These are phyloP conservation scores for Glyptemys insculpta DNA, from an alignment of 2,797 vertebrate species.

Conservation along the genomic window DNA sequence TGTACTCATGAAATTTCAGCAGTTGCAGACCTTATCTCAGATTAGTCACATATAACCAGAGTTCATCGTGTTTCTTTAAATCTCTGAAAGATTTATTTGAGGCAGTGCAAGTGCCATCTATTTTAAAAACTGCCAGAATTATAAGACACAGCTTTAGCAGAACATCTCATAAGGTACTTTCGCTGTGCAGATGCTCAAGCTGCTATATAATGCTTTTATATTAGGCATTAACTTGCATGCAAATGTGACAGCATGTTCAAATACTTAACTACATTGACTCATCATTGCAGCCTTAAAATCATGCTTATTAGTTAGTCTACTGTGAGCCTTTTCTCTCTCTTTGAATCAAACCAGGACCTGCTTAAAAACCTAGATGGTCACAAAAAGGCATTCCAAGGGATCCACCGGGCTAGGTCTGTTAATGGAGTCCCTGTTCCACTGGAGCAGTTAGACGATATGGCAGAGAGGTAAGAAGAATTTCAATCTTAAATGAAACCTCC, in stretches of 20 bases:
- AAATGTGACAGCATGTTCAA: slow-evolving; percentile 69
- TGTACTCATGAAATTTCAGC: slow-evolving; percentile 11
- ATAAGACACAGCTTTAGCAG: slow-evolving; percentile 37
- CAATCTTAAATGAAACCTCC: slow-evolving; percentile 26
- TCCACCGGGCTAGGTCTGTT: slow-evolving; percentile 93
- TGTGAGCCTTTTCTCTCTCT: slow-evolving; percentile 73
- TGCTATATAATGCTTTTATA: slow-evolving; percentile 50
- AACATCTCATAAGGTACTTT: slow-evolving; percentile 15
- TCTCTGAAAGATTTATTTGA: slow-evolving; percentile 38
- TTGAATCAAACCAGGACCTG: slow-evolving; percentile 87
- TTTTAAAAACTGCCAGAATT: slow-evolving; percentile 70
- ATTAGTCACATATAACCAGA: slow-evolving; percentile 12
- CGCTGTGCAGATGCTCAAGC: slow-evolving; percentile 19
- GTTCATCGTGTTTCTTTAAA: slow-evolving; percentile 67
- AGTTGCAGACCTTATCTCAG: background rate
- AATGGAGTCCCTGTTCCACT: slow-evolving; percentile 94
- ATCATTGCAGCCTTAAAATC: slow-evolving; percentile 76
- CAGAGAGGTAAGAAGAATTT: slow-evolving; percentile 89
- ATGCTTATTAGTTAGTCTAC: slow-evolving; percentile 76
- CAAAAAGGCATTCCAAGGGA: slow-evolving; percentile 94
- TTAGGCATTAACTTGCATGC: slow-evolving; percentile 45
- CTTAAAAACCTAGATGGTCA: slow-evolving; percentile 93
- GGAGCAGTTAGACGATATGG: slow-evolving; percentile 97
- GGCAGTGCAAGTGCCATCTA: slow-evolving; percentile 50
- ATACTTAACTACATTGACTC: slow-evolving; percentile 81